Evolutionary conservation across 2,888 invertebrate genomes (phyloP), one percentile per base, ranked within the genome.

Genomic region (Spialia ferax): DNA sequence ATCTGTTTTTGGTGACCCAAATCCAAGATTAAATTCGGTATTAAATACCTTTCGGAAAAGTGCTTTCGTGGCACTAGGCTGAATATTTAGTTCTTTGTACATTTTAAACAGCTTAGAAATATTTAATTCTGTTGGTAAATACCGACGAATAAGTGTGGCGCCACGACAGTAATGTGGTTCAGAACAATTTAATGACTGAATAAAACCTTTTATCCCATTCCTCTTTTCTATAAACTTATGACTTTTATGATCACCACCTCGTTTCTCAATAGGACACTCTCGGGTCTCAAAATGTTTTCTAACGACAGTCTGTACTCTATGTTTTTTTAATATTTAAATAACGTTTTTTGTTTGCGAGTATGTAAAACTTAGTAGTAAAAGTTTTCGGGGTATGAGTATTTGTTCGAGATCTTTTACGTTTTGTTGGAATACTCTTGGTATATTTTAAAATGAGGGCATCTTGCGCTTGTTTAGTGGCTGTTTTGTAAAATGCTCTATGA

Each of bases 21-120:
- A 32, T 38, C 52, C 65, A 50, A n/a, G 52, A 62, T 26, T 50
- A 15, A 42, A 60, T 11, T 60, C 42, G 10, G 52, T 60, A 38
- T 54, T 54, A 60, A 66, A 66, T 1, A 60, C 29, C 15, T 59
- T 59, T 55, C 61, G 29, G 10, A 67, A 61, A 10, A 45, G 15
- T 48, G 50, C 13, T 61, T 29, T 29, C 5, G 18, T 66, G 7
- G 45, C 38, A 13, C 42, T 42, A 6, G 60, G 54, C 10, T 60
- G 52, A 54, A 22, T 45, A 45, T 45, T n/a, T 18, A 23, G 29
- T 18, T 38, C 8, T 8, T 8, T 38, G 11, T 38, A 38, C 35
- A 38, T 38, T 38, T 38, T 38, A 10, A 6, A 38, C 2, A 38
- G 35, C 10, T 38, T 38, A 3, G 8, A 11, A 11, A 38, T 38